A percentile compares a stretch with the other conserved stretches of the same genome.
phyloP scores from a whole-genome alignment of 2,113 vertebrate species.

The Microtus pennsylvanicus region DNA sequence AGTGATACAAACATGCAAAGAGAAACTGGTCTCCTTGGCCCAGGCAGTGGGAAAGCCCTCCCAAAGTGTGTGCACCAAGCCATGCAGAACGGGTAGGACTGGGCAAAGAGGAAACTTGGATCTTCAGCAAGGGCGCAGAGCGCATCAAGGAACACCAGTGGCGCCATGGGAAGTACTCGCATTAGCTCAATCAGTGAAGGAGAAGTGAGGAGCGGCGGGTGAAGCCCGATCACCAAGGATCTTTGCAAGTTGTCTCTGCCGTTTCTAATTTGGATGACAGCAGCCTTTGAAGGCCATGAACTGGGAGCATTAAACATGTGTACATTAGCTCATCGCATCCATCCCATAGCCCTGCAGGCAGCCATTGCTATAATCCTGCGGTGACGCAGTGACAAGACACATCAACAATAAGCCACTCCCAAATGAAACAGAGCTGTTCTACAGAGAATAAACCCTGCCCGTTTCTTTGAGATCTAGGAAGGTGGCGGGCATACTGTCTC shows the following conservation, averaged over 20 bases:
- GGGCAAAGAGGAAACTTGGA: background rate
- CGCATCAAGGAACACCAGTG: background rate
- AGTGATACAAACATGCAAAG: background rate
- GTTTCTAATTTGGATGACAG: background rate
- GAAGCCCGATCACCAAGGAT: background rate
- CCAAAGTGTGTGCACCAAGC: background rate
- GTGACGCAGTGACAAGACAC: background rate
- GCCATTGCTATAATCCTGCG: background rate
- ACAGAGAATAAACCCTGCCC: background rate
- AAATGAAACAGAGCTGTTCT: constrained; percentile 13
- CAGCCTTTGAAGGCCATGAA: background rate
- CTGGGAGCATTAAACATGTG: background rate
- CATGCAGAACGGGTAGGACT: background rate
- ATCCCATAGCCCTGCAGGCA: background rate
- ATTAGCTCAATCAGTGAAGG: background rate
- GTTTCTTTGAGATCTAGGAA: background rate
- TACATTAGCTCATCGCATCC: background rate
- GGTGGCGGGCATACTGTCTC: background rate
- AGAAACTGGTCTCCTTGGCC: background rate
- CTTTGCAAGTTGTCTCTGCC: background rate
- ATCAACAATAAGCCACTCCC: background rate
- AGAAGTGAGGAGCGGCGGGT: background rate
- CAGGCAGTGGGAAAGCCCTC: background rate
- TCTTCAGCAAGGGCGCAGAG: background rate
- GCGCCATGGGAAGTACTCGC: background rate